A percentile compares a stretch with the other conserved stretches of the same genome.
These are phyloP conservation scores for Actias luna DNA, from an alignment of 2,888 invertebrate genomes.

Conservation along the genomic window DNA sequence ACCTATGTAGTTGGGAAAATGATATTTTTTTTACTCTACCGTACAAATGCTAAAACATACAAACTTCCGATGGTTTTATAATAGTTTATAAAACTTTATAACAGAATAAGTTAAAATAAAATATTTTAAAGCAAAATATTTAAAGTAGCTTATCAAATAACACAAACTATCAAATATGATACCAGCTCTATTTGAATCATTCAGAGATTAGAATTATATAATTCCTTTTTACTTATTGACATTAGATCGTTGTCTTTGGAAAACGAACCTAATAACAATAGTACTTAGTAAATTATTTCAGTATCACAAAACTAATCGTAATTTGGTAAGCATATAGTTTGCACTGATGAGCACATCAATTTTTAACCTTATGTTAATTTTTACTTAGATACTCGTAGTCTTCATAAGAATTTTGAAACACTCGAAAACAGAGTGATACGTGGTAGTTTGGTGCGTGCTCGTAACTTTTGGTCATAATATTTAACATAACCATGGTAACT, in stretches of 20 bases:
- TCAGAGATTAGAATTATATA: not conserved
- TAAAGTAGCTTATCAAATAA: too few species aligned
- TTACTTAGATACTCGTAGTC: slow-evolving; percentile 1
- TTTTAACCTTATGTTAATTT: slow-evolving; percentile 17
- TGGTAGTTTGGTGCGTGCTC: not conserved
- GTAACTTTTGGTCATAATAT: slow-evolving; percentile 2
- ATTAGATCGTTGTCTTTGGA: not conserved
- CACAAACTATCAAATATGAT: too few species aligned
- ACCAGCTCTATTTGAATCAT: too few species aligned
- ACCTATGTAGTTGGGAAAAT: too few species aligned
- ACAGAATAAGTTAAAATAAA: too few species aligned
- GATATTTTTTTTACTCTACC: not conserved
- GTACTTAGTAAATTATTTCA: not conserved
- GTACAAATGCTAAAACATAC: not conserved
- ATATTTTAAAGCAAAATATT: too few species aligned
- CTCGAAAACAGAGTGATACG: slow-evolving; percentile 17
- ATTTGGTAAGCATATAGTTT: slow-evolving; percentile 6
- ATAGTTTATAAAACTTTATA: too few species aligned
- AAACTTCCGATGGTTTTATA: not conserved
- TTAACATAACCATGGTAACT: not conserved
- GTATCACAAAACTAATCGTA: not conserved
- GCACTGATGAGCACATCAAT: slow-evolving; percentile 15
- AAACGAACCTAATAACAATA: not conserved
- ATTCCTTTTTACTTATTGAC: not conserved
- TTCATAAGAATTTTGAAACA: slow-evolving; percentile 8